Evolutionary conservation across 2,888 invertebrate genomes (phyloP).

Genomic region (Belgica antarctica): DNA sequence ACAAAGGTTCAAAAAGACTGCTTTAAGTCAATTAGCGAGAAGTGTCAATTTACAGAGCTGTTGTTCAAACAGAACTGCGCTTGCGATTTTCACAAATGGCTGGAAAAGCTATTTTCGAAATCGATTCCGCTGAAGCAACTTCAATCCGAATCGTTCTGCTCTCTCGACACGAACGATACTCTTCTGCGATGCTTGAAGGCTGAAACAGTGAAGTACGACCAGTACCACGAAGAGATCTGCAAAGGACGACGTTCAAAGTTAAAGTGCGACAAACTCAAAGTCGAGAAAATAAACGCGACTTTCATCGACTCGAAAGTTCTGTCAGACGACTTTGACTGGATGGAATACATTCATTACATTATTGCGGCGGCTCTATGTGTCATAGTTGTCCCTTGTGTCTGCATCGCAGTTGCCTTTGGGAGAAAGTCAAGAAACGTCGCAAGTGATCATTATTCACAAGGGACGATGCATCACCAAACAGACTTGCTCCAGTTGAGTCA

Average conservation of each 20-base stretch:
- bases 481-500: slow-evolving; percentile 26
- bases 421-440: not conserved
- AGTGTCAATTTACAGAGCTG: slow-evolving; percentile 50
- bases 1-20: slow-evolving; percentile 49
- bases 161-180: slow-evolving; percentile 47
- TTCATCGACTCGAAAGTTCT: slow-evolving; percentile 50
- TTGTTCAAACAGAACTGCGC: slow-evolving; percentile 50
- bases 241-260: slow-evolving; percentile 47
- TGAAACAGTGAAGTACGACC: slow-evolving; percentile 49
- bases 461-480: slow-evolving; percentile 14
- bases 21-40: slow-evolving; percentile 50
- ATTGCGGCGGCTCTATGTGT: not conserved
- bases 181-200: slow-evolving; percentile 51
- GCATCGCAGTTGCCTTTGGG: not conserved
- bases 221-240: slow-evolving; percentile 52
- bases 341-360: slow-evolving; percentile 12
- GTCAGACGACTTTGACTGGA: slow-evolving; percentile 45
- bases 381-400: not conserved
- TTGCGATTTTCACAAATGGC: slow-evolving; percentile 50
- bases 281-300: slow-evolving; percentile 48
- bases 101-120: slow-evolving; percentile 48
- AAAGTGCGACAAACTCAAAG: slow-evolving; percentile 49
- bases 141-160: slow-evolving; percentile 52
- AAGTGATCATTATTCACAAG: slow-evolving; percentile 6
- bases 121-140: slow-evolving; percentile 47